Evolutionary conservation across 2,888 invertebrate species (phyloP).

Genomic region (Brenthis hecate): DNA sequence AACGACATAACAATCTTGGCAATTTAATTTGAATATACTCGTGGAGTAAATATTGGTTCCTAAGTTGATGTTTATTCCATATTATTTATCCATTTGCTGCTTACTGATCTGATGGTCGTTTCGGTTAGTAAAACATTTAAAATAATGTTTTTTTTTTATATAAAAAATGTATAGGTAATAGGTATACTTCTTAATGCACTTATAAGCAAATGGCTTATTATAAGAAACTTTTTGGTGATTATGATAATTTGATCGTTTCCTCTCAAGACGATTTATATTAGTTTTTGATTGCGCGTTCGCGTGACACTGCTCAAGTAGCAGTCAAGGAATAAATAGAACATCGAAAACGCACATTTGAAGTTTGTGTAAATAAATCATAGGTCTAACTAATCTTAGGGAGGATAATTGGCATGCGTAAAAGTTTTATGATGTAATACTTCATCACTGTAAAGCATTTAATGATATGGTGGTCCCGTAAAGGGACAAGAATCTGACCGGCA

Average conservation of each 20-base stretch:
- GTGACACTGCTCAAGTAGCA: slow-evolving; percentile 20
- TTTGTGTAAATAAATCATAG: slow-evolving; percentile 3
- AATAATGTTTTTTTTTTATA: no score
- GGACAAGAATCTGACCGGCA: no score
- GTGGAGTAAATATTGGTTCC: no score
- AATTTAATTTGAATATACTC: no score
- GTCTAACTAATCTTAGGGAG: background rate
- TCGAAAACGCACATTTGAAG: slow-evolving; percentile 17
- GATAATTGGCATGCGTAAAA: background rate
- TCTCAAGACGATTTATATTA: slow-evolving; percentile 21
- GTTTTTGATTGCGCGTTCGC: slow-evolving; percentile 33
- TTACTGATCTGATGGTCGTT: no score
- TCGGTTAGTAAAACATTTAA: no score
- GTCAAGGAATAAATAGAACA: slow-evolving; percentile 18
- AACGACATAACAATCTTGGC: no score
- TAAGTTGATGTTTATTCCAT: no score
- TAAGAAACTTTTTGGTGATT: slow-evolving; percentile 6
- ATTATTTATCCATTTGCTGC: no score
- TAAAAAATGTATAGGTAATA: background rate
- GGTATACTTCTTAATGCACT: background rate
- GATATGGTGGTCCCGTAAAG: no score
- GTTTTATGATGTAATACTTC: no score
- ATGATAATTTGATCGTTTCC: slow-evolving; percentile 23
- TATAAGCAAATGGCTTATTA: slow-evolving; percentile 8
- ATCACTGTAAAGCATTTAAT: no score